Evolutionary conservation across 1,140 invertebrate genomes (phyloP).

Genomic region (Coelopa frigida): DNA sequence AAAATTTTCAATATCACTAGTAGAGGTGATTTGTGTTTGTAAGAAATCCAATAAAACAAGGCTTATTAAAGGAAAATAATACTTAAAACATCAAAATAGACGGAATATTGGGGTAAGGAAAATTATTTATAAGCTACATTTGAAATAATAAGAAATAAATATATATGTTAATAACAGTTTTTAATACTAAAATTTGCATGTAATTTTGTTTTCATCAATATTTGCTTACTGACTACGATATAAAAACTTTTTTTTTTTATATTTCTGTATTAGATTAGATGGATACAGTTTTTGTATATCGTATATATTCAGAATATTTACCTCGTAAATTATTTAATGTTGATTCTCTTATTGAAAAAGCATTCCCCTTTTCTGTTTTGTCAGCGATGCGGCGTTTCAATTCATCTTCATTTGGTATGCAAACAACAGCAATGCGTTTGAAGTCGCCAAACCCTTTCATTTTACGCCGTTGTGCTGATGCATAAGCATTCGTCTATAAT

Average conservation of each 20-base stretch:
- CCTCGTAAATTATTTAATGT: conserved; percentile 93
- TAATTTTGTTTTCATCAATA: conserved; percentile 8
- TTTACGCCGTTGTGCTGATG: conserved; percentile 90
- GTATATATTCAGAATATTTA: conserved; percentile 45
- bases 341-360: conserved; percentile 81
- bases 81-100: not conserved
- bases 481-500: conserved; percentile 86
- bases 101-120: too few species aligned
- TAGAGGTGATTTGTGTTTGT: too few species aligned
- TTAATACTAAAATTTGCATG: not conserved
- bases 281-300: conserved; percentile 21
- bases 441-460: conserved; percentile 90
- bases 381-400: conserved; percentile 69
- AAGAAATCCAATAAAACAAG: not conserved
- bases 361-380: conserved; percentile 72
- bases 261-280: conserved; percentile 19
- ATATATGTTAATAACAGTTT: not conserved
- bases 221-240: not conserved
- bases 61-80: not conserved
- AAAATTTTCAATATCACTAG: too few species aligned
- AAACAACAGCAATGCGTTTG: conserved; percentile 79
- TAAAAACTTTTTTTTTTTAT: conserved; percentile 9
- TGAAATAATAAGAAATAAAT: not conserved
- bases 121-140: not conserved
- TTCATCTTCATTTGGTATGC: conserved; percentile 79